These are phyloP conservation scores for Drosophila nigricruria DNA, from an alignment of 2,888 invertebrate genomes.

Conservation along the genomic window DNA sequence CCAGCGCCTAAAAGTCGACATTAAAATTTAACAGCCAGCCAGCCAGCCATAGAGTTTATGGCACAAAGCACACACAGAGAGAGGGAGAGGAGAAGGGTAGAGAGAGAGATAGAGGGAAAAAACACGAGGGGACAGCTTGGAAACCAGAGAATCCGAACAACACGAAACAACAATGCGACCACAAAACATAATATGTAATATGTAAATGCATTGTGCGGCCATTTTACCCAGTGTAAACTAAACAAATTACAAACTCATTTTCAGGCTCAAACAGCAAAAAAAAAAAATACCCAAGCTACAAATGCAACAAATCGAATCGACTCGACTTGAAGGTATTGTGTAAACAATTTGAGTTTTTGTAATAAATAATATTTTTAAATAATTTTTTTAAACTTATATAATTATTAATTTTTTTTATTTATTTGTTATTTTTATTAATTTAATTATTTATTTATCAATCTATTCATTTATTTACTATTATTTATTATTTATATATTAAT, in stretches of 20 bases:
- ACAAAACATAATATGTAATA: constrained; percentile 65
- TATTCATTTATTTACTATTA: no score
- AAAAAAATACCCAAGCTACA: neutral
- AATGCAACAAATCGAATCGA: no score
- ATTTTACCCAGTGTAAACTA: constrained; percentile 64
- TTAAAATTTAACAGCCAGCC: constrained; percentile 49
- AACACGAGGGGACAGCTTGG: constrained; percentile 8
- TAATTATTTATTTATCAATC: no score
- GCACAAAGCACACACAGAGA: neutral
- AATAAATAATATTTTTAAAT: no score
- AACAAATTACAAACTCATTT: constrained; percentile 74
- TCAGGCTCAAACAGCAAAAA: constrained; percentile 33
- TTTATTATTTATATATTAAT: no score
- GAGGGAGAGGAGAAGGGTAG: no score
- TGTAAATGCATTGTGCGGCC: constrained; percentile 62
- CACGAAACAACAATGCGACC: constrained; percentile 56
- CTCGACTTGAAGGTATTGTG: constrained; percentile 5
- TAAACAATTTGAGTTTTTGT: neutral
- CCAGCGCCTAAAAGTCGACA: constrained; percentile 62
- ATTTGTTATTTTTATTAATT: no score
- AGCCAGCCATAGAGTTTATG: constrained; percentile 18
- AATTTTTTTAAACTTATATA: no score
- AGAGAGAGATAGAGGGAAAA: neutral
- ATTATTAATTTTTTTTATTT: no score
- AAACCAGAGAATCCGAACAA: constrained; percentile 32